Conservation (phyloP, 2,888 invertebrate genomes). For the Meta bourneti region DNA sequence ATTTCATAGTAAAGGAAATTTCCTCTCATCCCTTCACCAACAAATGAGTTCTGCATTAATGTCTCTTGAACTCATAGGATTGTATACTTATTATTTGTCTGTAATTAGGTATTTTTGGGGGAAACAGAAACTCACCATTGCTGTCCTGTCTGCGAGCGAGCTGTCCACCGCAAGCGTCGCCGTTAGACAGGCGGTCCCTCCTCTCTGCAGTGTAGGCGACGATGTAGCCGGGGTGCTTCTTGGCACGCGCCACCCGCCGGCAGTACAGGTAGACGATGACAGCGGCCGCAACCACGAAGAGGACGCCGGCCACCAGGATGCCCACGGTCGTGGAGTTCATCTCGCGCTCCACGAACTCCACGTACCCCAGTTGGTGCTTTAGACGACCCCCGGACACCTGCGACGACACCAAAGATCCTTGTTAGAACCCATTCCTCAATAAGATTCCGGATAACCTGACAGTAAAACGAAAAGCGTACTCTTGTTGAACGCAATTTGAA, state of each 20-base stretch:
- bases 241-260: not conserved
- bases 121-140: conserved; percentile 20
- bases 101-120: too few relatives aligned
- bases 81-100: too few relatives aligned
- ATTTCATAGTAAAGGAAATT: too few relatives aligned
- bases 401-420: not conserved
- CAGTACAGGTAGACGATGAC: conserved; percentile 17
- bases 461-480: too few relatives aligned
- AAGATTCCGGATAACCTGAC: too few relatives aligned
- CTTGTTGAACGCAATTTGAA: too few relatives aligned
- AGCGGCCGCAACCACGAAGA: not conserved
- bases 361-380: conserved; percentile 26
- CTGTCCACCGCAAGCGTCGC: not conserved
- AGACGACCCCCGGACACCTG: conserved; percentile 33
- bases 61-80: too few relatives aligned
- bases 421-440: too few relatives aligned
- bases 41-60: too few relatives aligned
- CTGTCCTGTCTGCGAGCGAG: conserved; percentile 34
- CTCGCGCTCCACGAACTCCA: conserved; percentile 29
- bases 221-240: conserved; percentile 39
- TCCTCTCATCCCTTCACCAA: too few relatives aligned
- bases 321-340: not conserved
- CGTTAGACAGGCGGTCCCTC: not conserved
- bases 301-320: not conserved
- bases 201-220: conserved; percentile 61